Evolutionary conservation across 1,140 invertebrate species (phyloP), one percentile per base, ranked within the genome.

Genomic region (Lucilia cuprina): DNA sequence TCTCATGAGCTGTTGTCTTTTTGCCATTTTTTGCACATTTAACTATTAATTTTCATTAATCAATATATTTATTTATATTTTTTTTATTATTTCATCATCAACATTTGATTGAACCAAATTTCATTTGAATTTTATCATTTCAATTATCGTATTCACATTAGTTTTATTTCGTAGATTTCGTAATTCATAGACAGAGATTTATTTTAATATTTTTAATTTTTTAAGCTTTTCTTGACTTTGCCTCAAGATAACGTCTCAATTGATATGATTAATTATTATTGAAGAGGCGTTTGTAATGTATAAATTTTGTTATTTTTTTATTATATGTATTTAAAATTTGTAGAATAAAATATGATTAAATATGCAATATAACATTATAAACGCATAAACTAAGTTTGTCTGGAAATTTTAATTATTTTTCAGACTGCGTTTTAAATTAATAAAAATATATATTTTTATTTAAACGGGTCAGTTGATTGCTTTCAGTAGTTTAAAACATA

Each of bases 241-340:
- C n/a, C 21, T 25, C 65, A 70, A 70, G 65, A 70, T 70, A 70
- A 70, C 65, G 65, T 70, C 65, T 70, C 65, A 70, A 70, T 70
- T 70, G n/a, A 70, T 21, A 19, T 70, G 65, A 70, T 70, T 70
- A 70, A 70, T 70, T 70, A 70, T 70, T 70, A 21, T 70, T 70
- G 19, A 70, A 70, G 65, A 70, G 65, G 65, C 65, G 65, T 70
- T 70, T 70, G 65, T 9, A 70, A 70, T 10, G 9, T 21, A 41
- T 10, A 41, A 41, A 17, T 70, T 70, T 70, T 70, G 5, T 21
- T 70, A 21, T 25, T 70, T 70, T 70, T 65, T 65, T n/a, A n/a
- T 49, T 30, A 30, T 30, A 30, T 30, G 7, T 55, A 55, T 13
- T 55, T 55, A n/a, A 55, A 55, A 55, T 55, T 55, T 12, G 41